phyloP scores from a whole-genome alignment of 2,888 invertebrate genomes.

The Operophtera brumata region DNA sequence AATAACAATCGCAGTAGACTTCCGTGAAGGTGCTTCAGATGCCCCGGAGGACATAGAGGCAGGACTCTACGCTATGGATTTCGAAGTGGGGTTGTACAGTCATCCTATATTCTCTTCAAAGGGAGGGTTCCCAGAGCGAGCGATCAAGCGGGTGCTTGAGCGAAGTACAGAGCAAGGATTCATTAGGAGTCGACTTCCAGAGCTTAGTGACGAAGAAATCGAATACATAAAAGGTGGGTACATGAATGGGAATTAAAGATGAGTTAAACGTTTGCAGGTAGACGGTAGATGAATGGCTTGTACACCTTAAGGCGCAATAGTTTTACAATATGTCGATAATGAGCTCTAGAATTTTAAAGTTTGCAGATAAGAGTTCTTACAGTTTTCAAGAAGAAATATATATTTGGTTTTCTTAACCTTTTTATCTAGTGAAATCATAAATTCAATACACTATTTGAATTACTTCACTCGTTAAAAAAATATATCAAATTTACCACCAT shows the following conservation, averaged over 20 bases:
- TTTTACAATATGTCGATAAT: too few relatives aligned
- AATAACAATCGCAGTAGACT: slow-evolving; percentile 62
- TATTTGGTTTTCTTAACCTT: too few relatives aligned
- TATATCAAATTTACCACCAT: too few relatives aligned
- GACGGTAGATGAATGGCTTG: too few relatives aligned
- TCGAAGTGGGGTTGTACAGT: slow-evolving; percentile 63
- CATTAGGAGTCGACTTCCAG: slow-evolving; percentile 66
- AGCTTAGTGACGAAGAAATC: slow-evolving; percentile 64
- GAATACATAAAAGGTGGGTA: slow-evolving; percentile 53
- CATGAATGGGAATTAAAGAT: neutral
- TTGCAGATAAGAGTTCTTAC: too few relatives aligned
- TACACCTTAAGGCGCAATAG: too few relatives aligned
- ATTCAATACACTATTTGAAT: too few relatives aligned
- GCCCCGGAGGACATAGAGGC: slow-evolving; percentile 53
- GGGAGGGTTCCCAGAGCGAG: slow-evolving; percentile 74
- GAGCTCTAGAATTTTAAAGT: too few relatives aligned
- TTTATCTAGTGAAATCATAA: too few relatives aligned
- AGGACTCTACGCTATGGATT: slow-evolving; percentile 52
- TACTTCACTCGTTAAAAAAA: too few relatives aligned
- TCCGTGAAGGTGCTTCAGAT: slow-evolving; percentile 47
- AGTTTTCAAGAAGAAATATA: too few relatives aligned
- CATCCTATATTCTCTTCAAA: slow-evolving; percentile 67
- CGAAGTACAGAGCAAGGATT: slow-evolving; percentile 73
- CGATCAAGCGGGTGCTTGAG: slow-evolving; percentile 60
- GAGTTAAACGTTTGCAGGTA: neutral